Percentiles rank a stretch among this genome's conserved stretches.
Conservation (phyloP, 2,113 vertebrate species). For the Scomber japonicus region DNA sequence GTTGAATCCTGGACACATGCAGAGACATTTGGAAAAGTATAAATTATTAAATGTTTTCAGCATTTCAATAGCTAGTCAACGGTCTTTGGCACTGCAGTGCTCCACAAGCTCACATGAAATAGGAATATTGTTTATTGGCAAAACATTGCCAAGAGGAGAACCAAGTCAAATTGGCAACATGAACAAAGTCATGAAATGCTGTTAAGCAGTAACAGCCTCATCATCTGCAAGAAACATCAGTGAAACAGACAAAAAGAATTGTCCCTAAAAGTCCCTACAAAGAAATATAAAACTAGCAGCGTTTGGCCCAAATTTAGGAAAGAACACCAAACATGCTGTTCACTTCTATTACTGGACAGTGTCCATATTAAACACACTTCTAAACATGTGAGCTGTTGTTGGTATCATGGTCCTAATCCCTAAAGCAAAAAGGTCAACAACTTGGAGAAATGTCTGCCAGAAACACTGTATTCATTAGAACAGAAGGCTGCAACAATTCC, state of each 20-base stretch:
- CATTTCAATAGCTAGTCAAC: neutral
- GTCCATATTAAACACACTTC: neutral
- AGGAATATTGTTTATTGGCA: constrained; percentile 13
- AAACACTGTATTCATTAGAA: constrained; percentile 14
- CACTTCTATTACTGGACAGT: neutral
- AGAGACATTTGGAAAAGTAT: constrained; percentile 10
- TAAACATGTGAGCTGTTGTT: neutral
- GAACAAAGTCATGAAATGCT: constrained; percentile 25
- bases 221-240: constrained; percentile 53
- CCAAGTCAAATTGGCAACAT: constrained; percentile 11
- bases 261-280: neutral
- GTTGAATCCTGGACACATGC: constrained; percentile 81
- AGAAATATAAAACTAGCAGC: neutral
- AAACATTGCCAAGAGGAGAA: constrained; percentile 13
- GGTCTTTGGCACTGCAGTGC: neutral
- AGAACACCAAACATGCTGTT: neutral
- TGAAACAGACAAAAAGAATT: constrained; percentile 22
- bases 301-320: neutral
- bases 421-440: constrained; percentile 14
- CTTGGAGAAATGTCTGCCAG: constrained; percentile 4
- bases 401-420: neutral
- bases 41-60: constrained; percentile 7
- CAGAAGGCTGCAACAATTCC: constrained; percentile 47
- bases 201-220: constrained; percentile 36
- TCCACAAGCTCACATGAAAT: neutral